Evolutionary conservation across 1,140 invertebrate genomes (phyloP).

Genomic region (Drosophila sp.): DNA sequence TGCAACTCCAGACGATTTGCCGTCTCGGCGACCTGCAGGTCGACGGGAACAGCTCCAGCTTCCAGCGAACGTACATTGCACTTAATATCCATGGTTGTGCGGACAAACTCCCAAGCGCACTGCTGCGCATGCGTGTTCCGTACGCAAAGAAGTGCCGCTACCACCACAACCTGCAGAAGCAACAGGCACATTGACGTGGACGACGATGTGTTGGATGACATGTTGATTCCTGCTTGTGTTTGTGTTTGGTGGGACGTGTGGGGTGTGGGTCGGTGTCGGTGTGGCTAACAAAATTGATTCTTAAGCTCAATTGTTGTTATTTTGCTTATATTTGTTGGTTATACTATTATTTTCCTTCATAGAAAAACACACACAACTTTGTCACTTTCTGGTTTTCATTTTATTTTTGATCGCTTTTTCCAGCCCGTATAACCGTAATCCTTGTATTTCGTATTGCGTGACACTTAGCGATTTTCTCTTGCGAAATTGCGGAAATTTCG

Average conservation of each 20-base stretch:
- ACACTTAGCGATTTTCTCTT: conserved; percentile 46
- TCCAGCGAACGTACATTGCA: conserved; percentile 85
- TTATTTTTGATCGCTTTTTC: conserved; percentile 64
- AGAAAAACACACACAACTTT: conserved; percentile 25
- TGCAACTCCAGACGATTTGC: conserved; percentile 87
- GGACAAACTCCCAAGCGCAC: conserved; percentile 80
- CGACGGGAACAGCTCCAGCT: conserved; percentile 81
- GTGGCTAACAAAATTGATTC: neutral
- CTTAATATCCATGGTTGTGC: conserved; percentile 83
- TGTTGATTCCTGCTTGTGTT: conserved; percentile 15
- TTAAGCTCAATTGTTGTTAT: conserved; percentile 21
- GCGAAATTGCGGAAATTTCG: conserved; percentile 3
- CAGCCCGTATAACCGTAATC: conserved; percentile 70
- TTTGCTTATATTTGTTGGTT: conserved; percentile 28
- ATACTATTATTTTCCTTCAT: conserved; percentile 30
- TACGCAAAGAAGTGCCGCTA: conserved; percentile 14
- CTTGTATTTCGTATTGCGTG: conserved; percentile 42
- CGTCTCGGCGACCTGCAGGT: conserved; percentile 86
- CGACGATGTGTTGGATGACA: neutral
- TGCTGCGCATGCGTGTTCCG: conserved; percentile 73
- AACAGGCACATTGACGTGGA: conserved; percentile 39
- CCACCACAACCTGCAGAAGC: conserved; percentile 32
- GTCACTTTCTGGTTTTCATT: conserved; percentile 81
- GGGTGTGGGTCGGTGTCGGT: neutral
- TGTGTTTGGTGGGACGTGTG: neutral